Base-by-base conservation (phyloP, 2,888 invertebrate genomes). In the Parascotia fuliginaria region DNA sequence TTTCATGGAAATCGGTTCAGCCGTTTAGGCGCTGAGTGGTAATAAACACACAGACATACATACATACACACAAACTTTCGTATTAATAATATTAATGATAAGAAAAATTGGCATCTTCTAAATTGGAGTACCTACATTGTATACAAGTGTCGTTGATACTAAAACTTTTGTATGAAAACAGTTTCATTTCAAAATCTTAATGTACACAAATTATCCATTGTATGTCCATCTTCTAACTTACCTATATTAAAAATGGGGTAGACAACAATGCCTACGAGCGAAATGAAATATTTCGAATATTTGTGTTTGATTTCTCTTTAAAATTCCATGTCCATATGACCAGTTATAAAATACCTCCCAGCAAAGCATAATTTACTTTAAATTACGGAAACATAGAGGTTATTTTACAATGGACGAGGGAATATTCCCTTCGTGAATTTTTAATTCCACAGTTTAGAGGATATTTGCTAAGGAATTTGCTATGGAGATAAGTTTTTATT, bases 281-380 rank as follows among this genome's bases (percentile, higher is more conserved):
- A 84, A 85, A 89, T 89, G 85, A 89, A 90, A 89, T 89, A 89
- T 84, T 87, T 83, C 75, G 83, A 82, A 89, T 89, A 89, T 85
- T 85, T 87, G 81, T 83, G 81, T 85, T 83, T 83, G 84, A 87
- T 85, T 86, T 74, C 74, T 72, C 73, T 72, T 72, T 53, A 66
- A 71, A 70, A 59, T 73, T 68, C 66, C 71, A 68, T 67, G 62
- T 19, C 19, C 24, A 72, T 58, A 65, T 56, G 13, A 60, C 85
- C 80, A 82, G 36, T 58, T 34, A 48, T 36, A 41, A 15, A 39
- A 71, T 76, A 78, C 13, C 80, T 53, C 36, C 19, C 38, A 24
- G 6, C 9, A 3, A 31, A 12, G 11, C 1, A n/a, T 11, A 34
- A 6, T 9, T 24, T 0, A 4, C 31, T 41, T 37, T 39, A 47